Evolutionary conservation across 1,140 invertebrate species (phyloP).

Genomic region (Tachypleus tridentatus): DNA sequence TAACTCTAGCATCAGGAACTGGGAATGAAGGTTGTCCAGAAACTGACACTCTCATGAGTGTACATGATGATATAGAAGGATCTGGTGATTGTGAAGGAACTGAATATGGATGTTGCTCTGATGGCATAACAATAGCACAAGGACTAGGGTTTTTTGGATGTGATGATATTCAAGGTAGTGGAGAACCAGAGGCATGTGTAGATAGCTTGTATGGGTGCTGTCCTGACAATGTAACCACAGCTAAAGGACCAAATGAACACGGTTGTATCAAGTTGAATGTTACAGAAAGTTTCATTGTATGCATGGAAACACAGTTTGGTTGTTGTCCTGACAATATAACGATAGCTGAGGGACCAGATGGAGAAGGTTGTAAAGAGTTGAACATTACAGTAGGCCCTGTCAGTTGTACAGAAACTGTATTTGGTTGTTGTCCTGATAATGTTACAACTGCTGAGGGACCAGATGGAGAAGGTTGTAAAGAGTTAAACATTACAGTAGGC

Average conservation of each 20-base stretch:
- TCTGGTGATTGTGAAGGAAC: conserved; percentile 25
- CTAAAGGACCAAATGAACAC: conserved; percentile 42
- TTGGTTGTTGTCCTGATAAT: conserved; percentile 77
- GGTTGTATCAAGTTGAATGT: conserved; percentile 34
- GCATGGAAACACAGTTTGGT: conserved; percentile 53
- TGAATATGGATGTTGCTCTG: conserved; percentile 63
- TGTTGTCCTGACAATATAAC: conserved; percentile 36
- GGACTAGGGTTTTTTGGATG: conserved; percentile 16
- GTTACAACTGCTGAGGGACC: conserved; percentile 50
- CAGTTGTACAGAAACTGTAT: conserved; percentile 36
- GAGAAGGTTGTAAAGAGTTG: conserved; percentile 46
- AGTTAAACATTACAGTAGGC: conserved; percentile 43
- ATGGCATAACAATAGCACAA: conserved; percentile 69
- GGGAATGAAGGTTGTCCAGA: conserved; percentile 25
- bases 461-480: conserved; percentile 62
- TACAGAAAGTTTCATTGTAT: conserved; percentile 39
- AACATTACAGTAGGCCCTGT: conserved; percentile 7
- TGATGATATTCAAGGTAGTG: conserved; percentile 40
- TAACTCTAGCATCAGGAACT: conserved; percentile 49
- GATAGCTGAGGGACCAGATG: conserved; percentile 42
- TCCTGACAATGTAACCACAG: conserved; percentile 71
- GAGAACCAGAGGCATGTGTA: conserved; percentile 29
- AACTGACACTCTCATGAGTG: conserved; percentile 35
- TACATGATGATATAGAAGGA: conserved; percentile 1
- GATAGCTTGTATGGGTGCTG: conserved; percentile 56